Base-by-base conservation (phyloP, 2,113 vertebrate species). In the Ameiurus melas region DNA sequence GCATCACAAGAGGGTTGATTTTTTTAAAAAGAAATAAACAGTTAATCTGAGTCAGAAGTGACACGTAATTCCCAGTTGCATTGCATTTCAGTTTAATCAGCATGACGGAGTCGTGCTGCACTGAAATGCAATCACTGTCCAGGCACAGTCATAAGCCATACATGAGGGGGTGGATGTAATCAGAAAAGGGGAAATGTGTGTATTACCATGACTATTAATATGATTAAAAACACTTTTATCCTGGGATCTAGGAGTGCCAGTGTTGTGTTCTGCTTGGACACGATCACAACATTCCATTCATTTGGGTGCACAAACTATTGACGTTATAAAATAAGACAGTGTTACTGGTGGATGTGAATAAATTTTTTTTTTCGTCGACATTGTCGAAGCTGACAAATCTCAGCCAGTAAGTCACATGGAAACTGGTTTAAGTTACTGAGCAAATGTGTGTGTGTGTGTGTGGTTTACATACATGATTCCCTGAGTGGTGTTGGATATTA, bases 401-500 rank as follows among this genome's bases (percentile, higher is more conserved):
- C 66, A 16, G n/a, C 43, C 88, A 89, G 25, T n/a, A n/a, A n/a
- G 7, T 30, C 30, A 51, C 3, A 43, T 81, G n/a, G 2, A 62
- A 19, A 22, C 16, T 84, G 57, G 51, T 2, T 79, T 64, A 30
- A 27, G 25, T 14, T 53, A 51, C 13, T 60, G 51, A 22, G 14
- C 81, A 51, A 78, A 39, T 53, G 57, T 47, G 62, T n/a, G n/a
- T n/a, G n/a, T n/a, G n/a, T n/a, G n/a, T n/a, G n/a, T n/a, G n/a
- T n/a, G n/a, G n/a, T 88, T 6, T 79, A 93, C 95, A 93, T 92
- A 96, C 95, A 30, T 93, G 88, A 89, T 83, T 1, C 90, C 92
- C 0, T 33, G 90, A 0, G 0, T 89, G 81, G 80, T 93, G 79
- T 86, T 94, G 30, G 5, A 8, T 0, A 27, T 33, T 2, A 22